Evolutionary conservation across 2,797 vertebrate genomes (phyloP), one percentile per base, ranked within the genome.

Genomic region (Lepilemur ruficaudatus): DNA sequence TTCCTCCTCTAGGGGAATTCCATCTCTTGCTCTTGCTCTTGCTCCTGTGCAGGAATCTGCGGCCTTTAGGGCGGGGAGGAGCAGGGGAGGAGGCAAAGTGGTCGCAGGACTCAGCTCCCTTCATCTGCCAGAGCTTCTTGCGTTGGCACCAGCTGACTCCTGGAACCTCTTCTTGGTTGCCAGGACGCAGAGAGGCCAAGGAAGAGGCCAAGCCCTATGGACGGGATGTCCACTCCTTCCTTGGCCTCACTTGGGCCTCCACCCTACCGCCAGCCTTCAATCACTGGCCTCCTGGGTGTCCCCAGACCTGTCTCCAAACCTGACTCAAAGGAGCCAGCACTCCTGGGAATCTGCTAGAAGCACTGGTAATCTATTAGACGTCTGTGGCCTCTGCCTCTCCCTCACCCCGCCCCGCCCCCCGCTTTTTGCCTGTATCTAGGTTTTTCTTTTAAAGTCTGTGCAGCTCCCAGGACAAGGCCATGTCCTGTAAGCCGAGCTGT

Each of bases 161-260:
- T 70, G 5, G 7, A 46, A 32, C 13, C n/a, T 23, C 28, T 63
- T 82, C 41, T 30, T 69, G 7, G 20, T n/a, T 32, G 78, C 48
- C 22, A 1, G 63, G 38, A 65, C 4, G 5, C 15, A 25, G 50
- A 50, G 55, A 78, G 20, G 25, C 48, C 75, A 9, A 41, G 22
- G 23, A 85, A 89, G 80, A 41, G 7, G 18, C 15, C 46, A 52
- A 65, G 41, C 41, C 57, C 59, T 13, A 5, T 30, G 46, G 50
- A 15, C n/a, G 1, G 46, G 50, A 15, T 30, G 1, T 72, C 52
- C n/a, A 41, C 69, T 80, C 69, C 82, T 83, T 91, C 78, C 87
- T 61, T 85, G 70, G 84, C 86, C 41, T 97, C 55, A 63, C 70
- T 93, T 59, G 17, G 20, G 52, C 79, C 73, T 91, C 70, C 52